Evolutionary conservation across 2,113 vertebrate genomes (phyloP), one percentile per base, ranked within the genome.

Genomic region (Atrichornis clamosus): DNA sequence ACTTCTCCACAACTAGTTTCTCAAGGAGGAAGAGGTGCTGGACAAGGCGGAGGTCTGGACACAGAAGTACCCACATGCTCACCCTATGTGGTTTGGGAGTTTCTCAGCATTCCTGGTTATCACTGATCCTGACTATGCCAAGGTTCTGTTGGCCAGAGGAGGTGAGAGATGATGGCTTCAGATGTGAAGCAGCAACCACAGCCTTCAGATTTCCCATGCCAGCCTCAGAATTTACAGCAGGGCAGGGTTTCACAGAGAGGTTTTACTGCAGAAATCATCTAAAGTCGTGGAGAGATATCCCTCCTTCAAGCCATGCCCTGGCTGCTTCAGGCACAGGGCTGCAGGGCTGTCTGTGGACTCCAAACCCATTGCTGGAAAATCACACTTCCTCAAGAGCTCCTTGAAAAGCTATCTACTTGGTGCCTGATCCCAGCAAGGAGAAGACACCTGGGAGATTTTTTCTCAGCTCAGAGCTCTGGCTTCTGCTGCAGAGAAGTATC

Each of bases 111-210:
- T 84, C 23, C 46, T 99, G 30, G 41, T 65, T 79, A 9, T 99
- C 92, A 97, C 96, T 5, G 94, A 98, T 89, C 98, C 99, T 0
- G 98, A 98, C 52, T 99, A 98, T 87, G 97, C 97, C 39, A 99
- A 98, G 90, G 88, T 84, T 46, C 10, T 99, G 22, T 76, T 99
- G 83, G 41, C 96, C 60, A 96, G 98, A 96, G 97, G 98, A 98
- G 98, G 98, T 99, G 60, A 95, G 95, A 88, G 7, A 15, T 81
- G 50, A 15, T 65, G 32, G 15, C 15, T 87, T 80, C 73, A 50
- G 7, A 46, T 86, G 63, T 56, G 49, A 24, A 52, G 22, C 35
- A 79, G 8, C 35, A 91, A 15, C 24, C 21, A 15, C 18, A 68
- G 49, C n/a, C 37, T 87, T 28, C 39, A 92, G 56, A 63, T 86